phyloP scores from a whole-genome alignment of 37 sponge, comb jelly and placozoan genomes.

The Oopsacas minuta region DNA sequence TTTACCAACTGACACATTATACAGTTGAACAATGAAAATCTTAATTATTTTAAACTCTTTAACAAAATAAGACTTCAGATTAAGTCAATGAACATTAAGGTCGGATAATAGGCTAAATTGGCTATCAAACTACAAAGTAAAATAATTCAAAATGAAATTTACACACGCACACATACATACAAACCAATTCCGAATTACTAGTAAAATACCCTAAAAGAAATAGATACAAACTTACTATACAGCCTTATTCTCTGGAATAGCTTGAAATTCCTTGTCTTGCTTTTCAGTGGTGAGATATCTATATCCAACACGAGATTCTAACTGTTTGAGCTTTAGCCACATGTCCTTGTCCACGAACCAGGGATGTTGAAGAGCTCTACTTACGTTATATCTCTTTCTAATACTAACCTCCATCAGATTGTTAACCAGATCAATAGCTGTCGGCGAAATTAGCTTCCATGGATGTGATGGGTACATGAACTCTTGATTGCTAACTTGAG shows the following conservation, averaged over 20 bases:
- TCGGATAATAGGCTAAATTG: no score
- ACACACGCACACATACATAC: no score
- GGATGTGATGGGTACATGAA: conserved; percentile 21
- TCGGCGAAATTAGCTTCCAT: neutral
- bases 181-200: no score
- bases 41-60: no score
- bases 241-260: conserved; percentile 1
- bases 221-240: neutral
- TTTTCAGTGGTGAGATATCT: conserved; percentile 67
- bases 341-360: conserved; percentile 32
- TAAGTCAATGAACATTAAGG: no score
- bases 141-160: no score
- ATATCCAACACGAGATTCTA: conserved; percentile 40
- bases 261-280: conserved; percentile 34
- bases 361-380: neutral
- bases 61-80: no score
- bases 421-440: neutral
- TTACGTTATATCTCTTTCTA: neutral
- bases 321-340: conserved; percentile 52
- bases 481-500: neutral
- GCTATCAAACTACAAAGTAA: no score
- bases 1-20: neutral
- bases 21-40: no score
- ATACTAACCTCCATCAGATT: neutral
- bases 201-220: neutral